Conservation (phyloP, 1,140 invertebrate species). For the Rhyzopertha dominica region DNA sequence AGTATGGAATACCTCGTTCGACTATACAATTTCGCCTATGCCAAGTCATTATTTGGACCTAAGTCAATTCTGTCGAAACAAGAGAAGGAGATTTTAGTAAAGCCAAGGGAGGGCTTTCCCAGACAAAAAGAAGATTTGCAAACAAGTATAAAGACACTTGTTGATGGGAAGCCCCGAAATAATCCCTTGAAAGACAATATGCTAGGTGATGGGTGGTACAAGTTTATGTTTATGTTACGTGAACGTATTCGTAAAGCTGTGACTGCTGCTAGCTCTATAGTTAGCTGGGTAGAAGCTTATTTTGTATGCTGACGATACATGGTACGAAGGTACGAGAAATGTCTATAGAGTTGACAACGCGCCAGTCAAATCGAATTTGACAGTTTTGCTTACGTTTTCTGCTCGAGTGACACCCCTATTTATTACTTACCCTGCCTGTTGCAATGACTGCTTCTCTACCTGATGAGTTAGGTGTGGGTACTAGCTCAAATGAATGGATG, state of each 20-base stretch:
- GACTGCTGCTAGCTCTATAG: constrained; percentile 18
- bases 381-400: constrained; percentile 34
- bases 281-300: no score
- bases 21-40: constrained; percentile 13
- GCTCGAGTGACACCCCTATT: no score
- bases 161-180: constrained; percentile 2
- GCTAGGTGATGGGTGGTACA: constrained; percentile 39
- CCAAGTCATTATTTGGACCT: constrained; percentile 2
- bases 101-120: constrained; percentile 5
- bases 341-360: constrained; percentile 36
- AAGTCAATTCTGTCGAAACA: not conserved
- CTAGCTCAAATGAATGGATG: no score
- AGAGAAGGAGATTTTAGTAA: constrained; percentile 1
- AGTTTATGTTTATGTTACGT: constrained; percentile 36
- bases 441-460: no score
- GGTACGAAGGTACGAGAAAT: constrained; percentile 36
- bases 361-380: constrained; percentile 33
- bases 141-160: not conserved
- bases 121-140: constrained; percentile 7
- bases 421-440: no score
- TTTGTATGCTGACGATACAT: no score
- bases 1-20: constrained; percentile 9
- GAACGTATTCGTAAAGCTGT: constrained; percentile 10
- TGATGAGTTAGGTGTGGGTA: no score
- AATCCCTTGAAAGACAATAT: constrained; percentile 35